Evolutionary conservation across 2,113 vertebrate genomes (phyloP), one percentile per base, ranked within the genome.

Genomic region (Malurus cyaneus): DNA sequence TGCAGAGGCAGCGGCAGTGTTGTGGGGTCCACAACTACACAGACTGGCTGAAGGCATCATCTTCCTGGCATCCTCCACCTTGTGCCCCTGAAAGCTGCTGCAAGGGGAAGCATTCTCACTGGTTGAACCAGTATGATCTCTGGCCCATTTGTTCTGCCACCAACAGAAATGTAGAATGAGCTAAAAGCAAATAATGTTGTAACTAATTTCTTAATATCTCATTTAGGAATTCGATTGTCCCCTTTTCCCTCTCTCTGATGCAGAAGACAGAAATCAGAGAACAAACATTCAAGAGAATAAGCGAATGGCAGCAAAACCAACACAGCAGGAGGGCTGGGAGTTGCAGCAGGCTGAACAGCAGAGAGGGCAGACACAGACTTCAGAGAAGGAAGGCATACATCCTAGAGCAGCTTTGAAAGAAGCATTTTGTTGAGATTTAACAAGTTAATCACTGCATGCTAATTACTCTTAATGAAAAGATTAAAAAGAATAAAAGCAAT

Each of bases 381-480:
- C 41, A 80, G 46, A 71, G 6, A 80, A 67, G 59, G 49, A 90
- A 88, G 74, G 25, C 17, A 12, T n/a, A 60, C 16, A 67, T 69
- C 26, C 36, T 69, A 49, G 50, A 47, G 21, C 34, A 17, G 25
- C 26, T 89, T 72, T 87, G 42, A 90, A 28, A 31, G 44, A 84
- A 91, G 20, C 24, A 80, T 65, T 83, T 85, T 18, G 42, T 92
- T 65, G 53, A 62, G 53, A 89, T 46, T 80, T 87, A 80, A 89
- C 42, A 82, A 86, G 60, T 72, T 62, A 83, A 57, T 77, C 11
- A 25, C 42, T 20, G 8, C 10, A 12, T 72, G 66, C 59, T 94
- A 90, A 93, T 92, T 95, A 77, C 52, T 57, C 52, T 80, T 92
- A 97, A 96, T 81, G 70, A 70, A 81, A 86, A 71, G 73, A 89